Percentiles rank a stretch among this genome's conserved stretches.
These are phyloP conservation scores for Drosophila equinoxialis DNA, from an alignment of 1,140 invertebrate species.

Conservation along the genomic window DNA sequence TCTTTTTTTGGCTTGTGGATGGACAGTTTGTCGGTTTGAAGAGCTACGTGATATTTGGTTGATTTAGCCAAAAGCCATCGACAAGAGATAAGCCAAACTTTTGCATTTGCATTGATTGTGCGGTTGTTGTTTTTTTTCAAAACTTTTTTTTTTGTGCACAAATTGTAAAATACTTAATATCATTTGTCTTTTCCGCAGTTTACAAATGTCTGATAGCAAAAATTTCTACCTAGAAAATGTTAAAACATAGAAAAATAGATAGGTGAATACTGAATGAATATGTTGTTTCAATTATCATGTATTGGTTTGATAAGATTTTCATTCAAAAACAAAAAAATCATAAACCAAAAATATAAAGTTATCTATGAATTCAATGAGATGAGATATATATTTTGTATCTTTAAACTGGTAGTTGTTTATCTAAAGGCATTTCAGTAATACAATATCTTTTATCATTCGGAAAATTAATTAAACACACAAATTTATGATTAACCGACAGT, in stretches of 20 bases:
- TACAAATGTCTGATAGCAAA: constrained; percentile 6
- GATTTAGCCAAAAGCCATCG: constrained; percentile 38
- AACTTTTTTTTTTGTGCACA: not conserved
- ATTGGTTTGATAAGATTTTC: not conserved
- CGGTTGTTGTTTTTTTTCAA: constrained; percentile 6
- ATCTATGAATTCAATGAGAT: not conserved
- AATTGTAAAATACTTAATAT: constrained; percentile 33
- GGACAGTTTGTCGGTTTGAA: constrained; percentile 1
- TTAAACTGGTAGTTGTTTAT: not conserved
- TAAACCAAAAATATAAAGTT: not conserved
- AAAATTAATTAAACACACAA: no score
- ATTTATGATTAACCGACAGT: no score
- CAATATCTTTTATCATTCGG: not conserved
- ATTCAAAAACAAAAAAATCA: not conserved
- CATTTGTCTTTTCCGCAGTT: constrained; percentile 56
- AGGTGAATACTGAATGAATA: not conserved
- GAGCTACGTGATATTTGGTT: constrained; percentile 56
- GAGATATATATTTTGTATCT: not conserved
- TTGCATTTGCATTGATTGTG: constrained; percentile 63
- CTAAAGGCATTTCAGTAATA: not conserved
- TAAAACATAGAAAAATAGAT: not conserved
- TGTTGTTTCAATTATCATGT: not conserved
- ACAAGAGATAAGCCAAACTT: constrained; percentile 55
- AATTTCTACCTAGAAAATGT: not conserved
- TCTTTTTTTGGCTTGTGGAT: not conserved